A percentile compares a stretch with the other conserved stretches of the same genome.
Evolutionary conservation across 2,113 vertebrate genomes (phyloP).

Genomic region (Callospermophilus lateralis): DNA sequence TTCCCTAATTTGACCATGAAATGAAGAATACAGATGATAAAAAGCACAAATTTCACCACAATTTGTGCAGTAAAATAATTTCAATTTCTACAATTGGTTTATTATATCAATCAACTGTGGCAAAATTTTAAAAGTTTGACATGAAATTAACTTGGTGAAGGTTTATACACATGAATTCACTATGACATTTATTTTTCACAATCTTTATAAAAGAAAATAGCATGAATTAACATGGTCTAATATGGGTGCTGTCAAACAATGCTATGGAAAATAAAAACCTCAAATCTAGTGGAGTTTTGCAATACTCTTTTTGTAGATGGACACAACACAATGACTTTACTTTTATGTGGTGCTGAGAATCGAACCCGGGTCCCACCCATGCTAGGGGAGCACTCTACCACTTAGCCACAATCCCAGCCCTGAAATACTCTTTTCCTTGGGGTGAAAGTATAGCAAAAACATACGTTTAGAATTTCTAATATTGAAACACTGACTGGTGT

Average conservation of each 20-base stretch:
- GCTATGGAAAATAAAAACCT: neutral
- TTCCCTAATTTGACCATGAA: too few relatives aligned
- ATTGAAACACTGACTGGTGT: neutral
- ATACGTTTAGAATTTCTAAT: constrained; percentile 43
- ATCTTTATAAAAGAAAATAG: neutral
- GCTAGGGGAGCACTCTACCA: too few relatives aligned
- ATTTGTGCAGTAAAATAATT: neutral
- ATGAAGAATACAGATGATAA: too few relatives aligned
- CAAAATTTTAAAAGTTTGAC: neutral
- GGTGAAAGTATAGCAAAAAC: neutral
- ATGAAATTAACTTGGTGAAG: neutral
- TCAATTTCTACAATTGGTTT: neutral
- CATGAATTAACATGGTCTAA: neutral
- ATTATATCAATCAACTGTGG: neutral
- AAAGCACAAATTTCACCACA: too few relatives aligned
- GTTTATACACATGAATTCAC: neutral
- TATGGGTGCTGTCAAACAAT: neutral
- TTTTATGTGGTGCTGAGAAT: too few relatives aligned
- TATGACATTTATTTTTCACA: neutral
- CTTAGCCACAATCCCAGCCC: too few relatives aligned
- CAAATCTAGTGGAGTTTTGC: neutral
- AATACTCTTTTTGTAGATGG: neutral
- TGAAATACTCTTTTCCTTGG: constrained; percentile 15
- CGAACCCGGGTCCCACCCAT: too few relatives aligned
- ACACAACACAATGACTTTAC: too few relatives aligned